Base-by-base conservation (phyloP, 35 echinoderm and acorn worm species). In the Acanthaster planci region DNA sequence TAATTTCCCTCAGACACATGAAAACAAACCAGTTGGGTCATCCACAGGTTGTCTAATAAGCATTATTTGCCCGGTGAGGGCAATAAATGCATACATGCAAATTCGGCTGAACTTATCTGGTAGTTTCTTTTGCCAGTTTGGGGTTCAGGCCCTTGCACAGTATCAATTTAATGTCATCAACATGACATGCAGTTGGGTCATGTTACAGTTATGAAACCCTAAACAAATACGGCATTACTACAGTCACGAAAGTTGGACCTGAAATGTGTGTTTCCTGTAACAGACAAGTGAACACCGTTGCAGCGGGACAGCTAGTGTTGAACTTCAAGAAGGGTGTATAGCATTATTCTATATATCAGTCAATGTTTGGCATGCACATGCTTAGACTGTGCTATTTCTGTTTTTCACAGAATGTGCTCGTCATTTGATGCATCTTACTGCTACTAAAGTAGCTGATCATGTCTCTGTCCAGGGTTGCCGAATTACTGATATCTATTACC, bases 401-500 rank as follows among this genome's bases (percentile, higher is more conserved):
- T 51, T 55, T 36, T 39, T 23, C 17, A 47, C 40, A 78, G 87
- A 79, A 52, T 89, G 87, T 64, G 38, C 78, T 8, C 82, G 87
- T 51, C 87, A 89, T 68, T 64, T 89, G 12, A 89, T 89, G 54
- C 87, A 89, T 39, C n/a, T 89, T 39, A 59, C 87, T 21, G 87
- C 87, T 5, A 79, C 67, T 27, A 89, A 82, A 89, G 87, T 79
- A 82, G 42, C 78, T 39, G 80, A 83, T 37, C 34, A 82, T 44
- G 57, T 82, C 54, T 55, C 78, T 81, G 60, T 89, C n/a, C 0
- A 89, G 37, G 50, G 81, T 90, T 60, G 88, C 77, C 39, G 88
- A 90, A 38, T 40, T 90, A 57, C 78, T 90, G 81, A 90, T 39
- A 78, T 84, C 15, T 90, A 90, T 54, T 90, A 77, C 68, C 77